Conservation (phyloP, 2,888 invertebrate species). For the Melinaea menophilus region DNA sequence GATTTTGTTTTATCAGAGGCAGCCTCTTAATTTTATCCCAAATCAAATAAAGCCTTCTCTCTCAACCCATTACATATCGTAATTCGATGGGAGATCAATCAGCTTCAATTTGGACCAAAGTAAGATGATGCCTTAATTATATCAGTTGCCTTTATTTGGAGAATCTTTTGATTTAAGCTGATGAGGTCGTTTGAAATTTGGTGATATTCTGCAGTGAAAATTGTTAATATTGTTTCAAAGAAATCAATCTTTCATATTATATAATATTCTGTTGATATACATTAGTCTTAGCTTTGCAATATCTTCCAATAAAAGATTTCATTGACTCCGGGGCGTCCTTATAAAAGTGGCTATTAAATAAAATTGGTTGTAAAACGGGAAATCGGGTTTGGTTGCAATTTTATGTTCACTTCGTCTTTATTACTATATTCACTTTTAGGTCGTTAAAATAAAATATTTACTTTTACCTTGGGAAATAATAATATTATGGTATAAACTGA, state of each 20-base stretch:
- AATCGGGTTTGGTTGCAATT: slow-evolving; percentile 10
- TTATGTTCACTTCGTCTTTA: slow-evolving; percentile 17
- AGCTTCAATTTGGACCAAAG: slow-evolving; percentile 10
- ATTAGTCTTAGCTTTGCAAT: not conserved
- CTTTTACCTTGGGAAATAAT: too few relatives aligned
- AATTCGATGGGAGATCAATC: slow-evolving; percentile 21
- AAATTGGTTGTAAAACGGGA: slow-evolving; percentile 10
- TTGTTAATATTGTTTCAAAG: not conserved
- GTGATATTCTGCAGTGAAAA: not conserved
- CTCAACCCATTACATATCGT: slow-evolving; percentile 7
- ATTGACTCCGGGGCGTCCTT: not conserved
- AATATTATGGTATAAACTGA: too few relatives aligned
- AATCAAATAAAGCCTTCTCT: not conserved
- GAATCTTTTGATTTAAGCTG: not conserved
- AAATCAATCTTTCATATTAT: too few relatives aligned
- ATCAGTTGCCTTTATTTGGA: not conserved
- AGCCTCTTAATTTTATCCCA: not conserved
- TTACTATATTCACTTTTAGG: slow-evolving; percentile 6
- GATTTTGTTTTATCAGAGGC: too few relatives aligned
- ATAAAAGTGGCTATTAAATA: slow-evolving; percentile 13
- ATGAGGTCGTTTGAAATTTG: not conserved
- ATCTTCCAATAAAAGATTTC: not conserved
- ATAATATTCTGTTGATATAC: not conserved
- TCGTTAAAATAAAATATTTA: not conserved
- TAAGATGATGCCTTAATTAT: not conserved